Conservation (phyloP, 2,888 invertebrate genomes). For the Colostygia pectinataria region DNA sequence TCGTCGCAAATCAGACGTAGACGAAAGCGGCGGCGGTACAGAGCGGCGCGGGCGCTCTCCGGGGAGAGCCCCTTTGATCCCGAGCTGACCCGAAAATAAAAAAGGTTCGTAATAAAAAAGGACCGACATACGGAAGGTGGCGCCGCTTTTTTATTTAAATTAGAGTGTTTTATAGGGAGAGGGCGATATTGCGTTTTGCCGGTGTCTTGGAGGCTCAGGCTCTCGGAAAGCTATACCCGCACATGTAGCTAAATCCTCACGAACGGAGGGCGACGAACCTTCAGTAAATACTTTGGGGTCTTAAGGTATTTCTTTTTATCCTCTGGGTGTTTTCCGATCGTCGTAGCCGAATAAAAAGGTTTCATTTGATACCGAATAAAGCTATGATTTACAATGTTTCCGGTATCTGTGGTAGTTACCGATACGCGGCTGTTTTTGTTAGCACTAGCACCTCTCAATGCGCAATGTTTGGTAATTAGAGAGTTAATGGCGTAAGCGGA, state of each 20-base stretch:
- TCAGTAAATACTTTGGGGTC: conserved; percentile 57
- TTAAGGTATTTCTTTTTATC: conserved; percentile 56
- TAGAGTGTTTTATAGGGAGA: conserved; percentile 82
- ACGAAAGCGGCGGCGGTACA: conserved; percentile 44
- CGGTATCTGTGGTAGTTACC: conserved; percentile 24
- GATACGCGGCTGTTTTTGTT: conserved; percentile 27
- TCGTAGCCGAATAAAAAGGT: conserved; percentile 44
- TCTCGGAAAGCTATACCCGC: conserved; percentile 64
- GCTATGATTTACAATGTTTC: conserved; percentile 40
- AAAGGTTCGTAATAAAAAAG: conserved; percentile 82
- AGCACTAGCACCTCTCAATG: conserved; percentile 34
- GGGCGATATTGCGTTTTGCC: conserved; percentile 81
- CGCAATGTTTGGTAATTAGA: conserved; percentile 49
- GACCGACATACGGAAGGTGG: conserved; percentile 83
- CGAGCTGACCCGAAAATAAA: conserved; percentile 83
- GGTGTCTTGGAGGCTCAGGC: conserved; percentile 72
- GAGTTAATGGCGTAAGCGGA: conserved; percentile 47
- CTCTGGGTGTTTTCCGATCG: conserved; percentile 48
- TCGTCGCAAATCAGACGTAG: conserved; percentile 78
- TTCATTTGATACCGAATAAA: conserved; percentile 36
- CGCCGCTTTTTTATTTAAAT: conserved; percentile 83
- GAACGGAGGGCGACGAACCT: conserved; percentile 59
- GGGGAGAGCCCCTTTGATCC: conserved; percentile 81
- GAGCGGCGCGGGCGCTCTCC: conserved; percentile 59
- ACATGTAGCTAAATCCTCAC: conserved; percentile 61